Conservation (phyloP, 2,888 invertebrate genomes). For the Pterobdella sp. region DNA sequence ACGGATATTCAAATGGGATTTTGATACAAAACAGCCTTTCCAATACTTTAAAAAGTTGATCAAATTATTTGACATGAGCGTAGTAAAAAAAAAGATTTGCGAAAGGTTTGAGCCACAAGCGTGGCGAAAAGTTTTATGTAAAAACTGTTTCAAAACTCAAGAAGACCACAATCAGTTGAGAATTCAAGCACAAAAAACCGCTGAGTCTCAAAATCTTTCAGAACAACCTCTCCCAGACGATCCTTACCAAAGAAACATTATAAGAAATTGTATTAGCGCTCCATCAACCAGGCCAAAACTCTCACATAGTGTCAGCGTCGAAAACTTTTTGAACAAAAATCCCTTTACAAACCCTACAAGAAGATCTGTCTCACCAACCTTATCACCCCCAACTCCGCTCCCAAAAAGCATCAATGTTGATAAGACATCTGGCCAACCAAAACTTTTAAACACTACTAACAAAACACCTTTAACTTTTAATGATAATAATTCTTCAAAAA, state of each 20-base stretch:
- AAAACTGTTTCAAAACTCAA: constrained; percentile 38
- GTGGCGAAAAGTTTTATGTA: constrained; percentile 37
- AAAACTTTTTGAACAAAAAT: not conserved
- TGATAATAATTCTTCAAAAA: too few species aligned
- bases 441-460: too few species aligned
- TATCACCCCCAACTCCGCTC: not conserved
- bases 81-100: constrained; percentile 30
- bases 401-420: not conserved
- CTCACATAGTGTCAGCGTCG: constrained; percentile 20
- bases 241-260: constrained; percentile 25
- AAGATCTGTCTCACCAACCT: constrained; percentile 20
- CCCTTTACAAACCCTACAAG: constrained; percentile 1
- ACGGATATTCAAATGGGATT: too few species aligned
- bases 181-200: not conserved
- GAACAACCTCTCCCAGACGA: constrained; percentile 6
- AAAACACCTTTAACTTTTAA: too few species aligned
- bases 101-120: constrained; percentile 38
- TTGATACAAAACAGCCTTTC: not conserved
- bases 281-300: constrained; percentile 16
- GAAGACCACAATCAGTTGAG: constrained; percentile 29
- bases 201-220: not conserved
- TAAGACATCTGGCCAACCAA: too few species aligned
- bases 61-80: not conserved
- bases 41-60: not conserved
- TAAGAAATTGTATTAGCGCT: constrained; percentile 15